Conservation (phyloP, 2,113 vertebrate genomes). For the Talpa occidentalis region DNA sequence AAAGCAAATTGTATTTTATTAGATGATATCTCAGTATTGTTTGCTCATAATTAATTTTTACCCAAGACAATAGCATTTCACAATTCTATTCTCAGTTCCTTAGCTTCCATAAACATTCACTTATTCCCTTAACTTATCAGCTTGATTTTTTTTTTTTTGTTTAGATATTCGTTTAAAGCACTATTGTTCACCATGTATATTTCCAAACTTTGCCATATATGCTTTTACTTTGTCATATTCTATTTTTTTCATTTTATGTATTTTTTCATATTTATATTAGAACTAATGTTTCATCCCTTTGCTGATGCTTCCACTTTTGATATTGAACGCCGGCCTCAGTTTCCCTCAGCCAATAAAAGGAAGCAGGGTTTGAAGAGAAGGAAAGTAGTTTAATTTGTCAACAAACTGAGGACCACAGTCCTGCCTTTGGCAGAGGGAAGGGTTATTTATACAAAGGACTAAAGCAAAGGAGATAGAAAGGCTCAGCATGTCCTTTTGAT, state of each 20-base stretch:
- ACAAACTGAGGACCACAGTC: too few relatives aligned
- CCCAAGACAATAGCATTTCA: not conserved
- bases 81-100: not conserved
- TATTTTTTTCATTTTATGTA: too few relatives aligned
- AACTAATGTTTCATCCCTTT: not conserved
- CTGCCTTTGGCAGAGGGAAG: too few relatives aligned
- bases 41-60: slow-evolving; percentile 5
- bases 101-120: not conserved
- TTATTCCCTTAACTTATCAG: not conserved
- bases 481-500: too few relatives aligned
- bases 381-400: too few relatives aligned
- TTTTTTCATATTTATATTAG: not conserved
- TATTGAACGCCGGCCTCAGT: too few relatives aligned
- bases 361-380: too few relatives aligned
- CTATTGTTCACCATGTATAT: not conserved
- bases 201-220: not conserved
- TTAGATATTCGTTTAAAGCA: not conserved
- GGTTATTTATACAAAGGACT: too few relatives aligned
- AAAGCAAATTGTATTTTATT: not conserved
- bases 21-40: not conserved
- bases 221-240: not conserved
- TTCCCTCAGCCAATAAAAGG: too few relatives aligned
- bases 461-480: too few relatives aligned
- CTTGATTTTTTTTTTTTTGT: not conserved
- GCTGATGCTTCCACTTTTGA: not conserved